phyloP scores from a whole-genome alignment of 2,797 vertebrate species.

The Eulemur rubriventer region DNA sequence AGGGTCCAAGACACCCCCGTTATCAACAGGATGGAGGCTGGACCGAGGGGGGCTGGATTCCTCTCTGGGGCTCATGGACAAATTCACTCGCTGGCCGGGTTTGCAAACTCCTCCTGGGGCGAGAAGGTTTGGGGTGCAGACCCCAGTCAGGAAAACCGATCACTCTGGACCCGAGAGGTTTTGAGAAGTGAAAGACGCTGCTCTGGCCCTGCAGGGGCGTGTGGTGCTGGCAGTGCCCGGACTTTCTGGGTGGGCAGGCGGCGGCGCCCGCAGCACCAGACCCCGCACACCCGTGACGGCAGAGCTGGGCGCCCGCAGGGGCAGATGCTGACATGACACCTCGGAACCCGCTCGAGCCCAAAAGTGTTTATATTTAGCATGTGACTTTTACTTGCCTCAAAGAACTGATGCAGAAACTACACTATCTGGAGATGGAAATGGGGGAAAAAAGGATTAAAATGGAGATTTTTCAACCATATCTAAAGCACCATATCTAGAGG shows the following conservation, averaged over 20 bases:
- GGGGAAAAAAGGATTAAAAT: fast-evolving
- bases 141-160: fast-evolving
- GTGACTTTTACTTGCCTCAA: neutral
- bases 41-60: fast-evolving
- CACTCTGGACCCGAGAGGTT: fast-evolving
- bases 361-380: neutral
- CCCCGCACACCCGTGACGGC: fast-evolving
- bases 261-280: no score
- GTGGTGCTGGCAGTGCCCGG: neutral
- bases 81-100: fast-evolving
- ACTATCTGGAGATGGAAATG: fast-evolving
- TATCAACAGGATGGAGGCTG: neutral
- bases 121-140: neutral
- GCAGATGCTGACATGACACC: fast-evolving
- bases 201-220: fast-evolving
- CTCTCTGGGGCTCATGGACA: no score
- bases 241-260: neutral
- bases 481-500: neutral
- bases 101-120: neutral
- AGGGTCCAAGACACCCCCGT: neutral
- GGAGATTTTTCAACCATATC: neutral
- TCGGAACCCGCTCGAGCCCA: fast-evolving
- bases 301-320: neutral
- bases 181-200: fast-evolving
- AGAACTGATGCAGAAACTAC: neutral